phyloP scores from a whole-genome alignment of 1,140 invertebrate species.

The Lucilia cuprina region DNA sequence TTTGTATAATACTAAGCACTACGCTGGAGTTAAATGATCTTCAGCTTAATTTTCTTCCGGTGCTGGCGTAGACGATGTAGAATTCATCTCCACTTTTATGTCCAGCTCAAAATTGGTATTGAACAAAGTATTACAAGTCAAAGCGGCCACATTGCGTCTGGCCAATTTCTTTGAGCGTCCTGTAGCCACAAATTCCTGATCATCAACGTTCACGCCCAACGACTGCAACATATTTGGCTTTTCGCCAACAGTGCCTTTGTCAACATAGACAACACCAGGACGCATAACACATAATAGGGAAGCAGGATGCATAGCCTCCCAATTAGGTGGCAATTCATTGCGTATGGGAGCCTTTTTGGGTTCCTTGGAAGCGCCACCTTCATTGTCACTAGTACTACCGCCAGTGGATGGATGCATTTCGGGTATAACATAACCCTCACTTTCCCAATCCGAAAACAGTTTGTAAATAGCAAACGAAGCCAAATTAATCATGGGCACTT shows the following conservation, averaged over 20 bases:
- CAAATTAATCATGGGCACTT: slow-evolving; percentile 77
- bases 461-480: slow-evolving; percentile 79
- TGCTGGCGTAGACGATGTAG: too few relatives aligned
- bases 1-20: background rate
- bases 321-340: slow-evolving; percentile 67
- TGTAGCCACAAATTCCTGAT: slow-evolving; percentile 63
- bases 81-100: background rate
- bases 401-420: slow-evolving; percentile 51
- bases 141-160: slow-evolving; percentile 64
- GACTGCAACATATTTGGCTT: slow-evolving; percentile 69
- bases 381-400: slow-evolving; percentile 48
- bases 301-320: slow-evolving; percentile 72
- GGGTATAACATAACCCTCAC: slow-evolving; percentile 72
- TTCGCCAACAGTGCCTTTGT: slow-evolving; percentile 67
- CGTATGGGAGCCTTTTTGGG: slow-evolving; percentile 62
- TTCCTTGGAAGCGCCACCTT: slow-evolving; percentile 46
- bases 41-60: too few relatives aligned
- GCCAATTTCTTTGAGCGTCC: slow-evolving; percentile 67
- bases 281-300: slow-evolving; percentile 75
- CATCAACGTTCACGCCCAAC: slow-evolving; percentile 65
- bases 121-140: slow-evolving; percentile 64
- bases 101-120: slow-evolving; percentile 51
- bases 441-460: slow-evolving; percentile 78
- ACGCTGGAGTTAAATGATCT: too few relatives aligned
- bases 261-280: slow-evolving; percentile 70